Conservation (phyloP, 2,888 invertebrate genomes). For the Deilephila porcellus region DNA sequence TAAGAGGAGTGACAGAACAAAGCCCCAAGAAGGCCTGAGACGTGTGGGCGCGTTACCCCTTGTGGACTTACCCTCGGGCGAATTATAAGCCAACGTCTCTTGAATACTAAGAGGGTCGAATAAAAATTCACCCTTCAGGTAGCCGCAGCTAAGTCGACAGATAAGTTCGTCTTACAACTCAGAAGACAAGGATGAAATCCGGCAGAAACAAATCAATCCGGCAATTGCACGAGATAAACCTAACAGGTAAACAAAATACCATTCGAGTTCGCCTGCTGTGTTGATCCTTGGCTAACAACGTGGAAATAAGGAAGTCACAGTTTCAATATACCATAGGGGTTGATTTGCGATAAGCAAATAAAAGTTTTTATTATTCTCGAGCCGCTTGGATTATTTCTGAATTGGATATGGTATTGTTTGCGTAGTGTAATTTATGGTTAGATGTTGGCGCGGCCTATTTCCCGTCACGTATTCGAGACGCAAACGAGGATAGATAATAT, state of each 20-base stretch:
- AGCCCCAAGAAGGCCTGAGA: slow-evolving; percentile 56
- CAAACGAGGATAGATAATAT: background rate
- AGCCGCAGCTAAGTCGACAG: slow-evolving; percentile 76
- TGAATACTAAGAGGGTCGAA: slow-evolving; percentile 77
- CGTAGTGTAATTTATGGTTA: slow-evolving; percentile 3
- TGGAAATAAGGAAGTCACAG: slow-evolving; percentile 57
- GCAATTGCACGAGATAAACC: slow-evolving; percentile 65
- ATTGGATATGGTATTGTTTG: slow-evolving; percentile 1
- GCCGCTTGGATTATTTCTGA: background rate
- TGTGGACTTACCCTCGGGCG: slow-evolving; percentile 69
- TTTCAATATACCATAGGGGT: slow-evolving; percentile 41
- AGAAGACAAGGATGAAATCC: slow-evolving; percentile 67
- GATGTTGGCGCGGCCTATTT: slow-evolving; percentile 3
- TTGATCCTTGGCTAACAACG: slow-evolving; percentile 71
- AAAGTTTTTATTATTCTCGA: background rate
- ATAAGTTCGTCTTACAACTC: slow-evolving; percentile 65
- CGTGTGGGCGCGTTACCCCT: slow-evolving; percentile 63
- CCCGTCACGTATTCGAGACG: slow-evolving; percentile 1
- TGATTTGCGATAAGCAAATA: slow-evolving; percentile 42
- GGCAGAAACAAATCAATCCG: slow-evolving; percentile 74
- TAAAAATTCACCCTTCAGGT: slow-evolving; percentile 79
- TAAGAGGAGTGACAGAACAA: slow-evolving; percentile 58
- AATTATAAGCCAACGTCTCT: slow-evolving; percentile 75
- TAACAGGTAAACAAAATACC: slow-evolving; percentile 67
- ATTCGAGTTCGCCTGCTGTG: slow-evolving; percentile 58